phyloP scores from a whole-genome alignment of 2,888 invertebrate genomes.

The Suillia variegata region DNA sequence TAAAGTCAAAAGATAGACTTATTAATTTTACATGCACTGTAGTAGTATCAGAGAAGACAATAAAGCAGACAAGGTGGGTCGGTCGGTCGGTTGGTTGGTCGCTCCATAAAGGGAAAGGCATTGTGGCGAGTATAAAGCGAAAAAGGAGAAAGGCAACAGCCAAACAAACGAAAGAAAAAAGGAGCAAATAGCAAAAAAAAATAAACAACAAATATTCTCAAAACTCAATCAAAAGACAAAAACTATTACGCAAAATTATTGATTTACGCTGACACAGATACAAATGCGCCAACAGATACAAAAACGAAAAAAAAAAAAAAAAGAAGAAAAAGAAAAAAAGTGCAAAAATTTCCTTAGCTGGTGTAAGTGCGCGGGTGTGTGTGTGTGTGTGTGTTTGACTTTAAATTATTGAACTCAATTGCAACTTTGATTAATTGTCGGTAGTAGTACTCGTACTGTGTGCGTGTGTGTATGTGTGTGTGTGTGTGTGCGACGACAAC shows the following conservation, averaged over 20 bases:
- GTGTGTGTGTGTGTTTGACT: not conserved
- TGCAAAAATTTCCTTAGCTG: too few species aligned
- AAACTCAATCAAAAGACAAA: not conserved
- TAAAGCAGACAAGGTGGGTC: too few species aligned
- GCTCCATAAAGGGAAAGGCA: too few species aligned
- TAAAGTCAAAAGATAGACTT: too few species aligned
- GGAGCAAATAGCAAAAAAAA: not conserved
- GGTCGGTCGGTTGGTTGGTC: too few species aligned
- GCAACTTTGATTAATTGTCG: conserved; percentile 47
- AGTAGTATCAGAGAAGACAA: too few species aligned
- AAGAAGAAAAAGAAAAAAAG: too few species aligned
- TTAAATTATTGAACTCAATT: conserved; percentile 43
- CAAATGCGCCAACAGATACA: not conserved
- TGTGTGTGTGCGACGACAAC: too few species aligned
- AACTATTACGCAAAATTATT: conserved; percentile 2
- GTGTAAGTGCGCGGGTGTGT: too few species aligned
- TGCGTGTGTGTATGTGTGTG: conserved; percentile 26
- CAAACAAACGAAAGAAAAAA: not conserved
- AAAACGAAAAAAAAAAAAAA: too few species aligned
- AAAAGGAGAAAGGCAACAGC: not conserved
- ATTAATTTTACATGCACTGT: too few species aligned
- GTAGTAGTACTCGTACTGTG: too few species aligned
- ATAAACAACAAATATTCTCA: not conserved
- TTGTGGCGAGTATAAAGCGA: not conserved
- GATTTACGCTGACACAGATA: conserved; percentile 7